A percentile compares a stretch with the other conserved stretches of the same genome.
phyloP scores from a whole-genome alignment of 2,888 invertebrate genomes.

The Thysanoteuthis rhombus region DNA sequence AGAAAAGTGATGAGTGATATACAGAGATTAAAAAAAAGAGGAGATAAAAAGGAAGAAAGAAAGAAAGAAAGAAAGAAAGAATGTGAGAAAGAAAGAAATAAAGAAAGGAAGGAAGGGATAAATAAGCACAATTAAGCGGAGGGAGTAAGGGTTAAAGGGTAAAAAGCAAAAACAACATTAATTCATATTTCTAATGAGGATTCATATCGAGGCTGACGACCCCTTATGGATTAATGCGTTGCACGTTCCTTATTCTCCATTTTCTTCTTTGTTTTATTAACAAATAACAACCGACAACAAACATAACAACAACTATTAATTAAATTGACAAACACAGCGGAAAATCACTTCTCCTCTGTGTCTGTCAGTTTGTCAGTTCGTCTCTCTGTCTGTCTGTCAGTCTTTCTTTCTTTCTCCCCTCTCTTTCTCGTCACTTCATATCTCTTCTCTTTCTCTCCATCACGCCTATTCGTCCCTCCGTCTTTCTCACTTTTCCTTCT shows the following conservation, averaged over 20 bases:
- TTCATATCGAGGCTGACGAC: neutral
- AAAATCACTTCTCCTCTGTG: neutral
- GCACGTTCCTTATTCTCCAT: neutral
- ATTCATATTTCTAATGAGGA: neutral
- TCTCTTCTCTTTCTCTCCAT: no score
- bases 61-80: neutral
- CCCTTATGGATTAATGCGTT: neutral
- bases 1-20: no score
- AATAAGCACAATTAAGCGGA: neutral
- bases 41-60: neutral
- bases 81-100: neutral
- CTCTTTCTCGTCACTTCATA: neutral
- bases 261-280: neutral
- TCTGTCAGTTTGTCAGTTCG: neutral
- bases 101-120: neutral
- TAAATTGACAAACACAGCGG: neutral
- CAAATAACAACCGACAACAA: neutral
- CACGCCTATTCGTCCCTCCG: no score
- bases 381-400: neutral
- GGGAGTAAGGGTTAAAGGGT: no score
- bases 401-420: rapidly evolving
- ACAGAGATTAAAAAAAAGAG: neutral
- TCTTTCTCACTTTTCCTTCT: neutral
- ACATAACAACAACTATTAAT: neutral
- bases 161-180: neutral